phyloP scores from a whole-genome alignment of 2,888 invertebrate species.

The Amphimallon solstitiale region DNA sequence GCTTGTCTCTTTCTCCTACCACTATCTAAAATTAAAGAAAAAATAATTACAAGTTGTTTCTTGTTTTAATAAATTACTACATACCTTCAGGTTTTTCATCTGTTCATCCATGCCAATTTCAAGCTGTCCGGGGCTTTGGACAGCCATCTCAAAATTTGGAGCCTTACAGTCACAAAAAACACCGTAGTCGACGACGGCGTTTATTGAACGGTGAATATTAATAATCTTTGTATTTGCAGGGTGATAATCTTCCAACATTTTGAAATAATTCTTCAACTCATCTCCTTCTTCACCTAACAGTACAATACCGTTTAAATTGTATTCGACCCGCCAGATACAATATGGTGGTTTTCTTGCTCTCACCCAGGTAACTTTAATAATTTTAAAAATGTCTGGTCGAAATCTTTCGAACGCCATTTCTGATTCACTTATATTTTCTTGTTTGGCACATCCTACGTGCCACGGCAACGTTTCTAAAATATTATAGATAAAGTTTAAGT shows the following conservation, averaged over 20 bases:
- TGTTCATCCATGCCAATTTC: constrained; percentile 19
- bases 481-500: too few species aligned
- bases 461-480: too few species aligned
- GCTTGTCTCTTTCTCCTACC: background rate
- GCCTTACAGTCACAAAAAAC: constrained; percentile 13
- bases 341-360: constrained; percentile 3
- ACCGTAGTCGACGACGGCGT: constrained; percentile 20
- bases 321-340: too few species aligned
- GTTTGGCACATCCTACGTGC: constrained; percentile 15
- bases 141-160: constrained; percentile 23
- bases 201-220: constrained; percentile 15
- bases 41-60: constrained; percentile 26
- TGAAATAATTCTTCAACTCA: constrained; percentile 13
- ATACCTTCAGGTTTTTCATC: constrained; percentile 19
- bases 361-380: constrained; percentile 12
- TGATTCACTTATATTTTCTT: background rate
- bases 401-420: constrained; percentile 15
- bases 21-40: constrained; percentile 24
- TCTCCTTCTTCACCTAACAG: constrained; percentile 9
- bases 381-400: constrained; percentile 7
- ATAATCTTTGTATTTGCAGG: constrained; percentile 9
- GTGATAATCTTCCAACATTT: constrained; percentile 14
- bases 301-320: too few species aligned
- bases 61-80: constrained; percentile 31
- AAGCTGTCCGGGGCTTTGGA: constrained; percentile 15